These are phyloP conservation scores for Callorhinus ursinus DNA, from an alignment of 2,113 vertebrate genomes.

Conservation along the genomic window DNA sequence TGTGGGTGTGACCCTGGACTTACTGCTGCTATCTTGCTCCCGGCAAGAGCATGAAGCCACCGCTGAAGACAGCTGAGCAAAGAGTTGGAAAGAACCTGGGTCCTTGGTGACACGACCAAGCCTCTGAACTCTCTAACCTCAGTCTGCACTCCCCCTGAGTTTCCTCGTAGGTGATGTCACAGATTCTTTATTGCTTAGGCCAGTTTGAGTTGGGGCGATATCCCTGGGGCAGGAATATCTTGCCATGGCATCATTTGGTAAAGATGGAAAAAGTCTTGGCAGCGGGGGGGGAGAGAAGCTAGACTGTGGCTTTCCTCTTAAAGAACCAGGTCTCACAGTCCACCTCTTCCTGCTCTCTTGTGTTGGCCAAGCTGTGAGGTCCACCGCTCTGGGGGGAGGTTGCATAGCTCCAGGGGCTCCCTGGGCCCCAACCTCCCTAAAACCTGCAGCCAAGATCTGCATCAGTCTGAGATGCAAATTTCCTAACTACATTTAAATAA, in stretches of 20 bases:
- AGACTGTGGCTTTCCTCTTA: too few species aligned
- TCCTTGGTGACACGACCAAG: neutral
- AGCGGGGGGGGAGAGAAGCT: too few species aligned
- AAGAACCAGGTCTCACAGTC: neutral
- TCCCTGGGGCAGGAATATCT: neutral
- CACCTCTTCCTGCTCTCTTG: neutral
- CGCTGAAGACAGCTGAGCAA: too few species aligned
- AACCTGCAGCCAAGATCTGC: neutral
- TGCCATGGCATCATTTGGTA: too few species aligned
- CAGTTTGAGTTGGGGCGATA: neutral
- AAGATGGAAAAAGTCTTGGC: neutral
- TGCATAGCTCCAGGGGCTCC: neutral
- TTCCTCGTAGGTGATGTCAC: fast-evolving
- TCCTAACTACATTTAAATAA: neutral
- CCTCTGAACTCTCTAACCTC: neutral
- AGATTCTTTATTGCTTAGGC: neutral
- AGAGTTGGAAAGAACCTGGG: neutral
- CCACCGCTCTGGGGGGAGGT: too few species aligned
- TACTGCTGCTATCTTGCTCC: neutral
- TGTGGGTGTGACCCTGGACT: neutral
- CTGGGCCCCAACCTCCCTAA: neutral
- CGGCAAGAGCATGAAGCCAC: neutral
- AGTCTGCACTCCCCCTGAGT: neutral
- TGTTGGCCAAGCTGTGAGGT: fast-evolving
- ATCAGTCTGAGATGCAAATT: constrained; percentile 7